These are phyloP conservation scores for Paratrypauchen microcephalus DNA, from an alignment of 2,797 vertebrate species.

Conservation along the genomic window DNA sequence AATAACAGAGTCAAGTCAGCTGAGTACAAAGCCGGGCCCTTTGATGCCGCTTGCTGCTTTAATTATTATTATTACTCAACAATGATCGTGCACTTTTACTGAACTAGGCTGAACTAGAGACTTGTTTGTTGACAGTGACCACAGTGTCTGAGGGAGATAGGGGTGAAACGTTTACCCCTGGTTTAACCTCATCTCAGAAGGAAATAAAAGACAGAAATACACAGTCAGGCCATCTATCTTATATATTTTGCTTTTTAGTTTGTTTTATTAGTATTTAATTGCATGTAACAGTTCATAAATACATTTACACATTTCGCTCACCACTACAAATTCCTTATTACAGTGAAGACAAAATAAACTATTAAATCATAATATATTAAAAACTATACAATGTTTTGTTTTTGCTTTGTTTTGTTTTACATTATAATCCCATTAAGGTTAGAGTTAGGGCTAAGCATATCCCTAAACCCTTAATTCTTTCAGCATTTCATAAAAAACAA, in stretches of 20 bases:
- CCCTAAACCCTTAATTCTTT: background rate
- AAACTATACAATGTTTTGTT: background rate
- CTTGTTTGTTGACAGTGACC: constrained; percentile 46
- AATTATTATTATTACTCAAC: background rate
- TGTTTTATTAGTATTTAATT: background rate
- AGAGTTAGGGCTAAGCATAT: too few species aligned
- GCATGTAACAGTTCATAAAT: background rate
- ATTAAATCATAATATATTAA: background rate
- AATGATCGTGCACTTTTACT: constrained; percentile 32
- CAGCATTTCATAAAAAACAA: background rate
- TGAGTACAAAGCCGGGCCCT: too few species aligned
- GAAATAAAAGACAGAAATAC: background rate
- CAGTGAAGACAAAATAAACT: background rate
- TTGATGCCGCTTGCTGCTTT: too few species aligned
- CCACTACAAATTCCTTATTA: background rate
- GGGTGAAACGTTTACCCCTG: constrained; percentile 42
- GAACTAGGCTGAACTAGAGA: constrained; percentile 45
- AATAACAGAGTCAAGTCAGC: too few species aligned
- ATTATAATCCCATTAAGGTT: background rate
- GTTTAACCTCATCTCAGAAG: constrained; percentile 30
- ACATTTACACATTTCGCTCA: background rate
- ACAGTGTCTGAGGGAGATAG: constrained; percentile 50
- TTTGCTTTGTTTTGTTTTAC: too few species aligned
- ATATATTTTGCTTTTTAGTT: background rate
- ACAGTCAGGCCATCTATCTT: background rate